phyloP scores from a whole-genome alignment of 2,888 invertebrate genomes.

The Oscheius myriophilus region DNA sequence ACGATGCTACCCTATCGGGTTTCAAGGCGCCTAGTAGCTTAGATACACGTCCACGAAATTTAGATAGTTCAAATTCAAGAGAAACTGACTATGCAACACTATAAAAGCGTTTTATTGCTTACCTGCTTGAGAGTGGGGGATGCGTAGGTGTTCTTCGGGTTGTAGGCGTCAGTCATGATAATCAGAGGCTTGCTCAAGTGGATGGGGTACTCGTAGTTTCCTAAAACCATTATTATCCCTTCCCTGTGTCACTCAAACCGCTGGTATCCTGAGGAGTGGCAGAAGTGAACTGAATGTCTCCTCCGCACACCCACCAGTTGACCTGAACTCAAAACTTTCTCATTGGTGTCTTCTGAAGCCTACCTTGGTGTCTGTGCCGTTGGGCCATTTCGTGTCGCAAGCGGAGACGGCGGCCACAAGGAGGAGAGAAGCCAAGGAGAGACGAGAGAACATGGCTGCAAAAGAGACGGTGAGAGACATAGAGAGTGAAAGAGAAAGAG shows the following conservation, averaged over 20 bases:
- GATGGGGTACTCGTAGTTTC: conserved; percentile 50
- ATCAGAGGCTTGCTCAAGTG: conserved; percentile 42
- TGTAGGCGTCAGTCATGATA: conserved; percentile 42
- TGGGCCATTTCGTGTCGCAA: conserved; percentile 42
- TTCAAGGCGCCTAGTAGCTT: too few relatives aligned
- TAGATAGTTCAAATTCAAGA: too few relatives aligned
- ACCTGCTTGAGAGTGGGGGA: conserved; percentile 43
- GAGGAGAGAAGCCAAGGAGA: neutral
- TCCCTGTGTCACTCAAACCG: neutral
- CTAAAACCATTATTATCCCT: conserved; percentile 2
- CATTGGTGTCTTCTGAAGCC: too few relatives aligned
- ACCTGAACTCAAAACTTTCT: too few relatives aligned
- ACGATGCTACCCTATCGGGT: too few relatives aligned
- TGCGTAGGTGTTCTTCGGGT: conserved; percentile 36
- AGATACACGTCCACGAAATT: too few relatives aligned
- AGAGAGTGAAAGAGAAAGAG: too few relatives aligned
- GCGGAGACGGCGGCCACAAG: conserved; percentile 11
- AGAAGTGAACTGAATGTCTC: conserved; percentile 36
- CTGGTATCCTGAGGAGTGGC: conserved; percentile 25
- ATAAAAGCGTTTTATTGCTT: too few relatives aligned
- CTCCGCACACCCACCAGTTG: conserved; percentile 45
- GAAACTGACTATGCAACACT: too few relatives aligned
- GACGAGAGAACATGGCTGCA: conserved; percentile 10
- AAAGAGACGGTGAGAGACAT: too few relatives aligned
- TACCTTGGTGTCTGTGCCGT: conserved; percentile 40